Conservation (phyloP, 2,797 vertebrate species). For the Tympanoctomys barrerae region DNA sequence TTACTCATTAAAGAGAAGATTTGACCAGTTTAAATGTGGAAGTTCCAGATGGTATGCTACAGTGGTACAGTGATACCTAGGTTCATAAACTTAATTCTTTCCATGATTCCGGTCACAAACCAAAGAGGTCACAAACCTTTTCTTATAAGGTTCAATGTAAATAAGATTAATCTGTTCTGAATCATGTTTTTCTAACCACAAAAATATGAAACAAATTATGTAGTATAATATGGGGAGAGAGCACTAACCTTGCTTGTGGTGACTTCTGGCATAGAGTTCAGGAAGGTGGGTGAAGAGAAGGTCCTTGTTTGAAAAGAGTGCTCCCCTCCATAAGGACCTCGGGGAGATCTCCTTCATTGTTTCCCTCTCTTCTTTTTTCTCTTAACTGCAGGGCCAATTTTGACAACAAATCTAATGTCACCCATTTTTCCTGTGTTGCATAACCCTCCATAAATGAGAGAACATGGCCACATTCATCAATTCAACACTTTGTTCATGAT, state of each 20-base stretch:
- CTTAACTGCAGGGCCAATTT: not conserved
- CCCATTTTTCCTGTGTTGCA: not conserved
- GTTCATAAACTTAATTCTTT: not conserved
- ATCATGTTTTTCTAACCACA: not conserved
- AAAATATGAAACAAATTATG: not conserved
- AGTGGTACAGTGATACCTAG: not conserved
- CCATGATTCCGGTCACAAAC: not conserved
- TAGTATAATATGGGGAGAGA: not conserved
- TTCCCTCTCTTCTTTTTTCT: not conserved
- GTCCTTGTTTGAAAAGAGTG: not conserved
- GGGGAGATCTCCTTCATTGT: not conserved
- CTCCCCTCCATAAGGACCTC: not conserved
- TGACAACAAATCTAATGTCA: not conserved
- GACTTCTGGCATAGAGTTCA: not conserved
- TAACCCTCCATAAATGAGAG: not conserved
- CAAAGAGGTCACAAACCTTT: not conserved
- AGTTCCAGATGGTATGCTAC: not conserved
- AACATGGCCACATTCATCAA: not conserved
- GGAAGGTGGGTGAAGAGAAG: not conserved
- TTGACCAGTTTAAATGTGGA: not conserved
- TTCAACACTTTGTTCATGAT: not conserved
- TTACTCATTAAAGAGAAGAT: not conserved
- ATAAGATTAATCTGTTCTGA: not conserved
- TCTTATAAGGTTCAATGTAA: not conserved
- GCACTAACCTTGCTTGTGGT: not conserved